A percentile compares a stretch with the other conserved stretches of the same genome.
Evolutionary conservation across 2,113 vertebrate species (phyloP).

Genomic region (Parus major): DNA sequence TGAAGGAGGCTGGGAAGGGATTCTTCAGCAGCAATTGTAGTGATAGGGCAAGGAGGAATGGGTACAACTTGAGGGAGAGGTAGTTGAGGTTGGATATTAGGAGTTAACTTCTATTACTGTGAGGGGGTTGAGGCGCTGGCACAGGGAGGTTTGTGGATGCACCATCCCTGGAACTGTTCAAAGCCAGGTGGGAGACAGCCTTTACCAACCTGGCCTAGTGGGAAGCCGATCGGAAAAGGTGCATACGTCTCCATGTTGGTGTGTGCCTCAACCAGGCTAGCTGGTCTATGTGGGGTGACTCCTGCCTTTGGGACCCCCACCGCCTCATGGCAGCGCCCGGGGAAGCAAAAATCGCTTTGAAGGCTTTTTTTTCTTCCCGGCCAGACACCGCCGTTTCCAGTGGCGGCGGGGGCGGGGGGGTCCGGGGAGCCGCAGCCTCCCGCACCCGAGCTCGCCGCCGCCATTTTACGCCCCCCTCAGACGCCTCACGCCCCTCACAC

Average conservation of each 20-base stretch:
- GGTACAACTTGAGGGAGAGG: background rate
- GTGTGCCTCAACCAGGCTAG: too few relatives aligned
- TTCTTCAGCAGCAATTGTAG: background rate
- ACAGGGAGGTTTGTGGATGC: background rate
- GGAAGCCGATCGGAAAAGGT: background rate
- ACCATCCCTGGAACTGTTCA: too few relatives aligned
- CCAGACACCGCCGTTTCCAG: rapidly evolving
- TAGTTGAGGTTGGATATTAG: background rate
- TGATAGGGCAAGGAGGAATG: too few relatives aligned
- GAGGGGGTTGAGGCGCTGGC: too few relatives aligned
- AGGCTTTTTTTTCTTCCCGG: background rate
- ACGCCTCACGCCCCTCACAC: rapidly evolving
- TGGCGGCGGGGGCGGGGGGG: rapidly evolving
- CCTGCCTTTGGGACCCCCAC: background rate
- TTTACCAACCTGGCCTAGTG: background rate
- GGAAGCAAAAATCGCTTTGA: background rate
- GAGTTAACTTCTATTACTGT: background rate
- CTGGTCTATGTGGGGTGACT: rapidly evolving
- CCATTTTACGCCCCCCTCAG: background rate
- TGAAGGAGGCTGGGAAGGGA: background rate
- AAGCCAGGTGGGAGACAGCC: background rate
- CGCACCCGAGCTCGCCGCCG: rapidly evolving
- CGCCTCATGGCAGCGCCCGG: too few relatives aligned
- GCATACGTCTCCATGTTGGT: rapidly evolving
- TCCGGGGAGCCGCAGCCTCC: rapidly evolving